A percentile compares a stretch with the other conserved stretches of the same genome.
Conservation (phyloP, 2,888 invertebrate genomes). For the Drosophila infuscata region DNA sequence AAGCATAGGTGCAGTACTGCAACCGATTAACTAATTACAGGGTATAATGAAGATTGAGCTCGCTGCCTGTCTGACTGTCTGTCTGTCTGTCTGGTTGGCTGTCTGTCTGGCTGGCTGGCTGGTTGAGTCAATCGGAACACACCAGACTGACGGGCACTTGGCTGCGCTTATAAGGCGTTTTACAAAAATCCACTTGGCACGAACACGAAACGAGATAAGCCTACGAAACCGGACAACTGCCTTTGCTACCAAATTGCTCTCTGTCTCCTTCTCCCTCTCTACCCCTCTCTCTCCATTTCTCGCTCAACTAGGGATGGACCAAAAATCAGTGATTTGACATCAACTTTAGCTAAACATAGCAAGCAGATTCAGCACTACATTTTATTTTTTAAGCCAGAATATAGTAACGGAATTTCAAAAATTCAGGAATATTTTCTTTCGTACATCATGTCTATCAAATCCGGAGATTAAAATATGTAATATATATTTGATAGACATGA, state of each 20-base stretch:
- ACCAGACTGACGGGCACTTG: conserved; percentile 82
- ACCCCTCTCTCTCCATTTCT: background rate
- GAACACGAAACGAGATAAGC: conserved; percentile 73
- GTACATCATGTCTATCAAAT: too few relatives aligned
- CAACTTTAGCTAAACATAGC: background rate
- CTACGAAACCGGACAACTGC: conserved; percentile 60
- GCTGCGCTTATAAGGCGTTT: conserved; percentile 75
- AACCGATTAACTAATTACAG: conserved; percentile 2
- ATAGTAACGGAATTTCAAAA: background rate
- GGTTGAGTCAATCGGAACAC: conserved; percentile 79
- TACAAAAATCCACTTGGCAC: conserved; percentile 77
- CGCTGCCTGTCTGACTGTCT: conserved; percentile 11
- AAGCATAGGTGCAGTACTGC: background rate
- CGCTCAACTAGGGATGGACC: conserved; percentile 23
- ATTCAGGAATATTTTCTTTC: background rate
- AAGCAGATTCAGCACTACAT: background rate
- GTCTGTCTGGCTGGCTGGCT: conserved; percentile 20
- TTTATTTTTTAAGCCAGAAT: background rate
- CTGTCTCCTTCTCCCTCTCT: background rate
- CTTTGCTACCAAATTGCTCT: conserved; percentile 53
- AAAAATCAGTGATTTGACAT: background rate
- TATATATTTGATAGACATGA: too few relatives aligned
- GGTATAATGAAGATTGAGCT: conserved; percentile 35
- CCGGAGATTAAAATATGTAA: background rate
- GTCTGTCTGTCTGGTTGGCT: conserved; percentile 19